A percentile compares a stretch with the other conserved stretches of the same genome.
Evolutionary conservation across 2,113 vertebrate genomes (phyloP).

Genomic region (Vulpes ferrilata): DNA sequence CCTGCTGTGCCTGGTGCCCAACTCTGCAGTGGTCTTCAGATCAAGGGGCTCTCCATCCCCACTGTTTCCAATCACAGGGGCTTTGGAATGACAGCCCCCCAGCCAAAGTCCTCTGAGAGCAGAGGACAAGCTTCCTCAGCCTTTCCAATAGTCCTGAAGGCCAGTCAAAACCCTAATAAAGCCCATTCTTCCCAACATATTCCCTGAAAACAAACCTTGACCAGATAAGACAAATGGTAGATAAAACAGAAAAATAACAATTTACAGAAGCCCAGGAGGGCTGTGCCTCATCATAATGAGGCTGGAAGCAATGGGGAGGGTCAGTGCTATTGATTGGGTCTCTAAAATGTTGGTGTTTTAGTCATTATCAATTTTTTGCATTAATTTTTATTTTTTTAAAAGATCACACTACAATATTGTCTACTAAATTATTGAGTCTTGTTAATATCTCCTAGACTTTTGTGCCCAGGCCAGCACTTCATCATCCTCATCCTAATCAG

Average conservation of each 20-base stretch:
- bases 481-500: accelerated
- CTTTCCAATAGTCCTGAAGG: not conserved
- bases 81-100: too few relatives aligned
- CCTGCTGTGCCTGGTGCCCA: not conserved
- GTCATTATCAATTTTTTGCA: too few relatives aligned
- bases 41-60: not conserved
- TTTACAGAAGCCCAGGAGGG: not conserved
- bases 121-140: not conserved
- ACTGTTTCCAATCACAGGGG: not conserved
- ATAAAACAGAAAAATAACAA: too few relatives aligned
- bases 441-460: accelerated
- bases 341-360: not conserved
- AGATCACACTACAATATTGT: not conserved
- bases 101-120: not conserved
- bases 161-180: too few relatives aligned
- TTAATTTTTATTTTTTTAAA: not conserved
- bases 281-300: accelerated
- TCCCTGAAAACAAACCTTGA: not conserved
- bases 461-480: not conserved
- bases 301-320: not conserved
- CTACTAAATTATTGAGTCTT: not conserved
- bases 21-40: not conserved
- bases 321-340: too few relatives aligned
- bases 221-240: not conserved
- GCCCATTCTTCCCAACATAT: accelerated